These are phyloP conservation scores for Nothocercus julius DNA, from an alignment of 2,113 vertebrate genomes.

Conservation along the genomic window DNA sequence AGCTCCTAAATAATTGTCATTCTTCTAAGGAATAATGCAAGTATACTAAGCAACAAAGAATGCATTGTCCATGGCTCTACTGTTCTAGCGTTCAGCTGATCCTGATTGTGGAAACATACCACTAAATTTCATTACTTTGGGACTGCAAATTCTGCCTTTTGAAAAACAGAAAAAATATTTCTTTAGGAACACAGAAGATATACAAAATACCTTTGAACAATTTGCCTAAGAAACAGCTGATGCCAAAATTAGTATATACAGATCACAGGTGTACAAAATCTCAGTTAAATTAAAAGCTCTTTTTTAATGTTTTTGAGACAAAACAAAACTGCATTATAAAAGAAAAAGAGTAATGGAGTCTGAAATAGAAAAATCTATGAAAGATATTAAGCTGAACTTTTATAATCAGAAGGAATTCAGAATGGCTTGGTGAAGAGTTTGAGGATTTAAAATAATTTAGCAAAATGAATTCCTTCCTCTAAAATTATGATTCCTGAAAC, in stretches of 20 bases:
- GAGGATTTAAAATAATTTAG: not conserved
- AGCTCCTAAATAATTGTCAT: not conserved
- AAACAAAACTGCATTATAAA: not conserved
- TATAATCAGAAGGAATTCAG: not conserved
- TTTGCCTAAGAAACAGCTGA: not conserved
- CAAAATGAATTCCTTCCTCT: not conserved
- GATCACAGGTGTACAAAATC: not conserved
- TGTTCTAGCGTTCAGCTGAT: not conserved
- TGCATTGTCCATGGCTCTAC: not conserved
- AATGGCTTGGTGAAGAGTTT: not conserved
- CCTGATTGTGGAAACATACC: not conserved
- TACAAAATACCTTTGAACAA: constrained; percentile 18
- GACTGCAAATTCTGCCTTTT: constrained; percentile 38
- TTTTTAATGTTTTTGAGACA: not conserved
- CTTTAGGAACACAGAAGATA: not conserved
- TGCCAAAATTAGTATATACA: not conserved
- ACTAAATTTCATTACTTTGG: constrained; percentile 7
- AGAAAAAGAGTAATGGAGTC: not conserved
- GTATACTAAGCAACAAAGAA: not conserved
- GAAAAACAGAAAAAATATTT: not conserved
- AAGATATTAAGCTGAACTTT: not conserved
- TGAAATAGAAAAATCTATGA: not conserved
- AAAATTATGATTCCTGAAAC: not conserved
- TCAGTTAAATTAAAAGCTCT: not conserved
- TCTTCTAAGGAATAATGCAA: constrained; percentile 3